These are phyloP conservation scores for Trachops cirrhosus DNA, from an alignment of 2,797 vertebrate genomes.

Conservation along the genomic window DNA sequence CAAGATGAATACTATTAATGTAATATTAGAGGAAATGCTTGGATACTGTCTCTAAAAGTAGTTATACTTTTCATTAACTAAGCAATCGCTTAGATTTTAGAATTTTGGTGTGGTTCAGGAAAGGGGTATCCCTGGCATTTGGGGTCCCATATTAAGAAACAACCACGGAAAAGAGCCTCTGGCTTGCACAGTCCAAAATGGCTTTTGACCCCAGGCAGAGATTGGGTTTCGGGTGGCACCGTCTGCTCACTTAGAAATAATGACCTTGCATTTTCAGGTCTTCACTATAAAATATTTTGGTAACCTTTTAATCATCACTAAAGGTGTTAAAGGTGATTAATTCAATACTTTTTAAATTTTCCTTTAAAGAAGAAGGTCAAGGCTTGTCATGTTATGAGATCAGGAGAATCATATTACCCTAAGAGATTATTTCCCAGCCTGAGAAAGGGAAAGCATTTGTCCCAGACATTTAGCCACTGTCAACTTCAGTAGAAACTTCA, in stretches of 20 bases:
- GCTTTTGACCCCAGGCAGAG: neutral
- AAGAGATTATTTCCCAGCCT: neutral
- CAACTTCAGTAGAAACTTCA: neutral
- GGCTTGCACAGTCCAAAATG: neutral
- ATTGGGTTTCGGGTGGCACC: neutral
- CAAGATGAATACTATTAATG: neutral
- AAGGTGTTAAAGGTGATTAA: neutral
- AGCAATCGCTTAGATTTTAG: neutral
- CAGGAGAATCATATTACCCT: neutral
- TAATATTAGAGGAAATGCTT: neutral
- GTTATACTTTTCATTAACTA: neutral
- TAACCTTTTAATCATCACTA: neutral
- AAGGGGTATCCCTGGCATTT: neutral
- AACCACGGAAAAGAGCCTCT: neutral
- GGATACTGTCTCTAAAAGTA: neutral
- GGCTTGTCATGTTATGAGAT: conserved; percentile 13
- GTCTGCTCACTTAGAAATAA: conserved; percentile 6
- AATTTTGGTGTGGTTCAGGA: neutral
- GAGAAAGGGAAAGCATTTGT: neutral
- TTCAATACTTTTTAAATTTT: conserved; percentile 1
- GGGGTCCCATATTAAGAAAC: neutral
- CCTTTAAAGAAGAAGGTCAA: neutral
- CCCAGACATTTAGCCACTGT: neutral
- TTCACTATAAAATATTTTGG: neutral
- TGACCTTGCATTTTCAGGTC: neutral